phyloP scores from a whole-genome alignment of 2,888 invertebrate genomes.

The Cerceris ruficornis region DNA sequence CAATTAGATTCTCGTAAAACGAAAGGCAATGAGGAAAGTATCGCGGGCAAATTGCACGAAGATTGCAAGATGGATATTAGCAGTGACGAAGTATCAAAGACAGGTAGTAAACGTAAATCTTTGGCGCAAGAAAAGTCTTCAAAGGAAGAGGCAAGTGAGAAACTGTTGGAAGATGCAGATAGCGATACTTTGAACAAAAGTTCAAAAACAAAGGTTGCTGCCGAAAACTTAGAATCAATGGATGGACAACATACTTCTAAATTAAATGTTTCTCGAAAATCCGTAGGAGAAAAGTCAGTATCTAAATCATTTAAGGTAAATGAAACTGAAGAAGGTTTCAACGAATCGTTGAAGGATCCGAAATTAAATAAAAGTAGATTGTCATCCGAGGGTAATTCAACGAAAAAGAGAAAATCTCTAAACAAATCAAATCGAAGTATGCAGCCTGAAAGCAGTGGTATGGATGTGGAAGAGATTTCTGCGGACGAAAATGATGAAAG shows the following conservation, averaged over 20 bases:
- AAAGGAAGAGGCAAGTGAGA: neutral
- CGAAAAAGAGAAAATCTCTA: constrained; percentile 9
- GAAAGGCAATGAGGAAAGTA: neutral
- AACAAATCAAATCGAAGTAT: constrained; percentile 23
- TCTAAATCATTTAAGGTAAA: neutral
- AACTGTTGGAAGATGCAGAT: neutral
- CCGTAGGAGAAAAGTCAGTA: neutral
- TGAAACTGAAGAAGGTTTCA: neutral
- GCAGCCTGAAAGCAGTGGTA: neutral
- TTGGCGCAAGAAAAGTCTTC: neutral
- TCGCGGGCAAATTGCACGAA: neutral
- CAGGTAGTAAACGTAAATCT: neutral
- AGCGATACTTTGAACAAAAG: neutral
- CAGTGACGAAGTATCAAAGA: neutral
- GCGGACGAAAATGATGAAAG: neutral
- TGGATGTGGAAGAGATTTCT: neutral
- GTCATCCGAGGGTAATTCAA: neutral
- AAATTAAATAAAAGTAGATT: constrained; percentile 12
- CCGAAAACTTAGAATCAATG: constrained; percentile 5
- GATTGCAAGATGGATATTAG: constrained; percentile 11
- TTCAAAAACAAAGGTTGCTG: neutral
- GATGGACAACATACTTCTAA: constrained; percentile 1
- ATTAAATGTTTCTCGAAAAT: constrained; percentile 12
- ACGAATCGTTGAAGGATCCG: neutral
- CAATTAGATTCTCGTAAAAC: constrained; percentile 10